Conservation (phyloP, 2,888 invertebrate genomes). For the Cybosia mesomella region DNA sequence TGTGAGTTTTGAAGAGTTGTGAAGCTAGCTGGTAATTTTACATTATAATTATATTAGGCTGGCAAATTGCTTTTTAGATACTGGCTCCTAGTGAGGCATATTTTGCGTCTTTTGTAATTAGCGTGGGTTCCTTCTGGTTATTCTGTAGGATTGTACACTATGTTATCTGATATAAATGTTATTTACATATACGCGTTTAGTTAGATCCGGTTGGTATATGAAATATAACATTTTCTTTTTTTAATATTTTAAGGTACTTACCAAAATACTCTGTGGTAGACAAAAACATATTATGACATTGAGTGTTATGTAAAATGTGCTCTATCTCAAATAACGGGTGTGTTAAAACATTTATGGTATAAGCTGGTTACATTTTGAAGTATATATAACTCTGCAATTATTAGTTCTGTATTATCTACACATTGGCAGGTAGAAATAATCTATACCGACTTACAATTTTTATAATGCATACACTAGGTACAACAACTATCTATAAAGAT, state of each 20-base stretch:
- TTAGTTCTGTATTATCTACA: constrained; percentile 38
- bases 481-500: constrained; percentile 23
- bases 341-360: constrained; percentile 28
- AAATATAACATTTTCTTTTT: constrained; percentile 7
- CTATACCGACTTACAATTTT: constrained; percentile 51
- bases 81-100: background rate
- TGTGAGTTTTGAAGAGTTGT: constrained; percentile 32
- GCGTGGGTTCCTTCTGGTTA: background rate
- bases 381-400: constrained; percentile 23
- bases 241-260: constrained; percentile 1
- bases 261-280: background rate
- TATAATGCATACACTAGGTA: too few relatives aligned
- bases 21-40: constrained; percentile 22
- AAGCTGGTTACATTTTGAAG: constrained; percentile 26
- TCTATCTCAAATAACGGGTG: constrained; percentile 27
- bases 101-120: background rate
- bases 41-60: background rate
- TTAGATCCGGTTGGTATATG: constrained; percentile 15
- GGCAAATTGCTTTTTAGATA: background rate
- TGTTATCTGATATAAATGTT: background rate
- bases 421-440: constrained; percentile 20
- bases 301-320: constrained; percentile 28
- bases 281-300: constrained; percentile 15
- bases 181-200: constrained; percentile 12
- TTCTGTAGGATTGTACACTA: too few relatives aligned